phyloP scores from a whole-genome alignment of 2,797 vertebrate species.

The Vireo griseus region DNA sequence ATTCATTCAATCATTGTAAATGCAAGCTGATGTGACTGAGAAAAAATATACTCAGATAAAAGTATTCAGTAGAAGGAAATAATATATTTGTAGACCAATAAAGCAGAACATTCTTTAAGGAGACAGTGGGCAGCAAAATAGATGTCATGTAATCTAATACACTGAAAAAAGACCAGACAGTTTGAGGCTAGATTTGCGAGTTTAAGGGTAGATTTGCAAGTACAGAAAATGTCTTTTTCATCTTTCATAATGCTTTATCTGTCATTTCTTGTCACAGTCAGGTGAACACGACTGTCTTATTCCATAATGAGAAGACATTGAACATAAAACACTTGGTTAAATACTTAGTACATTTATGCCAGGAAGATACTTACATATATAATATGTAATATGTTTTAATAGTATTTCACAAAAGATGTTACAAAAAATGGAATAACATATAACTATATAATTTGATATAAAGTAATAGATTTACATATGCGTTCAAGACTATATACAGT shows the following conservation, averaged over 20 bases:
- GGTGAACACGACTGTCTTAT: background rate
- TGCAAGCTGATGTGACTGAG: background rate
- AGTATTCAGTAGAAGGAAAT: background rate
- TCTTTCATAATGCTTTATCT: background rate
- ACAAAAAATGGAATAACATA: background rate
- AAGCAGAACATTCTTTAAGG: background rate
- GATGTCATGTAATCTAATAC: background rate
- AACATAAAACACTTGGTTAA: background rate
- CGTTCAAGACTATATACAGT: background rate
- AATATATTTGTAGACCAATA: background rate
- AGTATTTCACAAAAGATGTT: background rate
- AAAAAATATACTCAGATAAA: constrained; percentile 4
- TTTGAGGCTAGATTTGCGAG: background rate
- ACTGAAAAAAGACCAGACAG: background rate
- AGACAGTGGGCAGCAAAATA: background rate
- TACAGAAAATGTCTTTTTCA: background rate
- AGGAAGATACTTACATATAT: background rate
- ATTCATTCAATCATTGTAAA: background rate
- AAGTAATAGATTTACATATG: background rate
- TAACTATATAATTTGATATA: background rate
- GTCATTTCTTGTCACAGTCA: background rate
- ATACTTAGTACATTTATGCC: background rate
- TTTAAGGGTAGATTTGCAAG: background rate
- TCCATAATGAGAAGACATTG: background rate
- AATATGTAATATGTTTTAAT: background rate